These are phyloP conservation scores for Alsophila aescularia DNA, from an alignment of 2,888 invertebrate species.

Conservation along the genomic window DNA sequence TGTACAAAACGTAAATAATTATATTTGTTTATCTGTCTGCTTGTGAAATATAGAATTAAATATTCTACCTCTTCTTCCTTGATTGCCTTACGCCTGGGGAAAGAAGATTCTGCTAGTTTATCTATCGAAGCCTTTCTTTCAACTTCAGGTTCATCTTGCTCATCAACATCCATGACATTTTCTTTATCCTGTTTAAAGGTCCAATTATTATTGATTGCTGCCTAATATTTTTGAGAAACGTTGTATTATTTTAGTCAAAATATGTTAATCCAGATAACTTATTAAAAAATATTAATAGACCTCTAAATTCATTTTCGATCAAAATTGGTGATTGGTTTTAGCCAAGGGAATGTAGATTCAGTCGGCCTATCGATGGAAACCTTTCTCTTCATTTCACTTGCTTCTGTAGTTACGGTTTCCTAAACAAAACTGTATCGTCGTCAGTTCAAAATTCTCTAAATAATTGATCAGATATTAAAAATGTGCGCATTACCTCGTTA, in stretches of 20 bases:
- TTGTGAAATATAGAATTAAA: neutral
- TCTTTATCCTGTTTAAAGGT: slow-evolving; percentile 42
- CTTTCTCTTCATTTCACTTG: slow-evolving; percentile 46
- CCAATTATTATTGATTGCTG: too few species aligned
- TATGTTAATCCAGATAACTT: too few species aligned
- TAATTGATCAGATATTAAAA: slow-evolving; percentile 1
- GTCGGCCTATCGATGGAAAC: slow-evolving; percentile 42
- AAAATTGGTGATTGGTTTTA: slow-evolving; percentile 41
- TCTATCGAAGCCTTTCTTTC: slow-evolving; percentile 41
- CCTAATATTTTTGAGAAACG: too few species aligned
- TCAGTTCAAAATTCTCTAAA: neutral
- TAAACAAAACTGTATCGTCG: slow-evolving; percentile 23
- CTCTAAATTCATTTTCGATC: too few species aligned
- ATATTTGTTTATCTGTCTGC: neutral
- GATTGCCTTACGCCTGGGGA: slow-evolving; percentile 27
- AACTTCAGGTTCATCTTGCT: slow-evolving; percentile 29
- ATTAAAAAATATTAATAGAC: too few species aligned
- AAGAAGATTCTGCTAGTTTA: slow-evolving; percentile 41
- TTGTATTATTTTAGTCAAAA: too few species aligned
- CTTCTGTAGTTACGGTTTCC: slow-evolving; percentile 42
- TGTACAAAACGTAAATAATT: neutral
- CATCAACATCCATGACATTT: slow-evolving; percentile 38
- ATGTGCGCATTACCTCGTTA: slow-evolving; percentile 45
- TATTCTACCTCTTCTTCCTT: slow-evolving; percentile 31
- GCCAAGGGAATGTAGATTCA: slow-evolving; percentile 38